Evolutionary conservation across 2,113 vertebrate genomes (phyloP).

Genomic region (Arvicanthis niloticus): DNA sequence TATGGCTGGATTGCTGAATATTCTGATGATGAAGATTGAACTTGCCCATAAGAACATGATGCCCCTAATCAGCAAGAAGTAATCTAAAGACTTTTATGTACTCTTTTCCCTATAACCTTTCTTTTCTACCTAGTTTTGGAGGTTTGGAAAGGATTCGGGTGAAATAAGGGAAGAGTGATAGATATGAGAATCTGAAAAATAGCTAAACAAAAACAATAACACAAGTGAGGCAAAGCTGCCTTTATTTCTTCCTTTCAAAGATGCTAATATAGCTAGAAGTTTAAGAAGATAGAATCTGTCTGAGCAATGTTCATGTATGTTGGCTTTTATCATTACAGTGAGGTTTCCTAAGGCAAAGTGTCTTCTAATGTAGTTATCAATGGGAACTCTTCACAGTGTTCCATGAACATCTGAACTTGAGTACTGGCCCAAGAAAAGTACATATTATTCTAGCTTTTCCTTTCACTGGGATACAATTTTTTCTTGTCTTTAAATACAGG

Average conservation of each 20-base stretch:
- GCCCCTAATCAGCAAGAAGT: no score
- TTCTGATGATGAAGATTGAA: no score
- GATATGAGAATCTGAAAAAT: no score
- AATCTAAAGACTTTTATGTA: no score
- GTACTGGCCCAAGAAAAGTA: background rate
- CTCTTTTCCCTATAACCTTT: no score
- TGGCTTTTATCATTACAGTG: background rate
- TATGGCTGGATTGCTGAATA: no score
- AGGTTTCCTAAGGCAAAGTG: background rate
- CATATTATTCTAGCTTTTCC: background rate
- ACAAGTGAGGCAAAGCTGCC: background rate
- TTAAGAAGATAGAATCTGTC: background rate
- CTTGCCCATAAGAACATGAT: no score
- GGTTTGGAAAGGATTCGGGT: no score
- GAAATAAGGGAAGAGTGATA: no score
- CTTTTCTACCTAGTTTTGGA: no score
- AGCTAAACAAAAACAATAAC: no score
- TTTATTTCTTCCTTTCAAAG: background rate
- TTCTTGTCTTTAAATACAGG: background rate
- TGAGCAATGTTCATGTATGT: background rate
- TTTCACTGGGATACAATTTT: background rate
- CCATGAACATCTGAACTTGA: background rate
- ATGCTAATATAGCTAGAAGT: background rate
- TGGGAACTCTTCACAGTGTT: no score
- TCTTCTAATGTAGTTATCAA: background rate